Evolutionary conservation across 2,797 vertebrate species (phyloP).

Genomic region (Syncerus caffer): DNA sequence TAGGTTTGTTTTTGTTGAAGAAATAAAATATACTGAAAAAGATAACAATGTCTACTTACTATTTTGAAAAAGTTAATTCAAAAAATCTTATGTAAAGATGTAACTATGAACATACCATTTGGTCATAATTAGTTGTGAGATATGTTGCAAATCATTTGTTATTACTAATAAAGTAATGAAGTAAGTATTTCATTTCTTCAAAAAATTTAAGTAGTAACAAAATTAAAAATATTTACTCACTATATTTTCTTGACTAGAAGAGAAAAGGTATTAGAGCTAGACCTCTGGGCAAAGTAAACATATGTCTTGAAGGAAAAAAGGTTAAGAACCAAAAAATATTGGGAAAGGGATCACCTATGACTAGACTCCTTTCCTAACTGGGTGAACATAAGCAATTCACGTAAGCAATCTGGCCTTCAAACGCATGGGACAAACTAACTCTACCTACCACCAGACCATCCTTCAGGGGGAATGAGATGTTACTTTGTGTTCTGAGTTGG

Average conservation of each 20-base stretch:
- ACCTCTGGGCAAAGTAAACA: not conserved
- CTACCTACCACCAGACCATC: not conserved
- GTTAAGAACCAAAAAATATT: not conserved
- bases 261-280: not conserved
- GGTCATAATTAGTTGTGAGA: not conserved
- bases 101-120: not conserved
- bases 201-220: not conserved
- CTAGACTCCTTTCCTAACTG: not conserved
- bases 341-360: not conserved
- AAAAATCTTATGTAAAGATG: not conserved
- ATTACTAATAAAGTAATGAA: not conserved
- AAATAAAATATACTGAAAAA: conserved; percentile 1
- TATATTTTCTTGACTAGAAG: not conserved
- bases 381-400: not conserved
- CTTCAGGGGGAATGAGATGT: not conserved
- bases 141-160: not conserved
- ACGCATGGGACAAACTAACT: not conserved
- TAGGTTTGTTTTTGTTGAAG: not conserved
- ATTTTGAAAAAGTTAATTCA: not conserved
- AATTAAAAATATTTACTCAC: not conserved
- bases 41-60: not conserved
- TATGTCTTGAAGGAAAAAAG: not conserved
- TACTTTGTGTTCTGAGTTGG: not conserved
- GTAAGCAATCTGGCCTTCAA: not conserved
- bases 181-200: not conserved